Base-by-base conservation (phyloP, 1,140 invertebrate species). In the Delia radicum region DNA sequence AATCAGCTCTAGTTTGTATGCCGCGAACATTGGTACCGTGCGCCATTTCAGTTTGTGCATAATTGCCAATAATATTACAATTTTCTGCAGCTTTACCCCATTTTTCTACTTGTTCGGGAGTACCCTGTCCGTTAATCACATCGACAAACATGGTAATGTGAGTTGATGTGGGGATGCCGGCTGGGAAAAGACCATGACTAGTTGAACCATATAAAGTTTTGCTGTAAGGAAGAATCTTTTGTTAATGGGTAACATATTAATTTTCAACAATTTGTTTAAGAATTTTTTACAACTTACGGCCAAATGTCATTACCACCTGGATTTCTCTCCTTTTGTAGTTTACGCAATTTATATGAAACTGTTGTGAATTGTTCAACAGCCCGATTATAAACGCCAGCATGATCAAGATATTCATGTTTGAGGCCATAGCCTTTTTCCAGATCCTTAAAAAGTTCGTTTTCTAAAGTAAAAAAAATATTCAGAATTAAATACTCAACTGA, bases 111-210 rank as follows among this genome's bases (percentile, higher is more conserved):
- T 98, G 97, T 77, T 97, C 93, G 7, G 93, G 87, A 0, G 92
- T 94, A 0, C 90, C 95, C 83, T 97, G 94, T 0, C 93, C 92
- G 89, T 97, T 91, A 18, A 98, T 83, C 0, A 94, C 91, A 0
- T 95, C 94, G 18, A 97, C 90, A 80, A 98, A 97, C 96, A 98
- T 97, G 0, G 94, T 92, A 87, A 93, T 94, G 87, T 98, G 96
- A 0, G 97, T 87, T 0, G 91, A 89, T 8, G 96, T 87, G 0
- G 95, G 94, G 81, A 93, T 94, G 1, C 94, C 94, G 82, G 94
- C 94, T 77, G 91, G 90, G 1, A 94, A 86, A 1, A 81, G 62
- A 7, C 78, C 80, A 78, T 78, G 79, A 62, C 48, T 7, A 6
- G 48, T 7, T 18, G 48, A 5, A 6, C 48, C 48, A 21, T 21